These are phyloP conservation scores for Salminus brasiliensis DNA, from an alignment of 2,113 vertebrate species.

Conservation along the genomic window DNA sequence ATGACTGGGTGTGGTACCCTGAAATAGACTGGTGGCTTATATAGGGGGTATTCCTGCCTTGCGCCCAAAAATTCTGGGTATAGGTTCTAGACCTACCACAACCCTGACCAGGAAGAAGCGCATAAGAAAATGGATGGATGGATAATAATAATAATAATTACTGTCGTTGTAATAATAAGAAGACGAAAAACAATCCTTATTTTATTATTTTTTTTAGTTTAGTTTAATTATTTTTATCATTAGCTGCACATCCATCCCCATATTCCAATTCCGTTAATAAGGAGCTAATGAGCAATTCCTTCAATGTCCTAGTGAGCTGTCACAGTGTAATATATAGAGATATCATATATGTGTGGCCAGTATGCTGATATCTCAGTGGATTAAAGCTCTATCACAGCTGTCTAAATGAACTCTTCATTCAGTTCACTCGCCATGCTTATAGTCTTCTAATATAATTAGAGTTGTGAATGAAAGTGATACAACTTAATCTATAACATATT, in stretches of 20 bases:
- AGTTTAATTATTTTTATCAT: too few relatives aligned
- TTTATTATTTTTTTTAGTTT: too few relatives aligned
- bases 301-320: constrained; percentile 18
- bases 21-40: too few relatives aligned
- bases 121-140: too few relatives aligned
- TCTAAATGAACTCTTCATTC: constrained; percentile 77
- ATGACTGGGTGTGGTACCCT: too few relatives aligned
- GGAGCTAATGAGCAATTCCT: not conserved
- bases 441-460: constrained; percentile 74
- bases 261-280: not conserved
- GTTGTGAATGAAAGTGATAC: constrained; percentile 59
- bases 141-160: too few relatives aligned
- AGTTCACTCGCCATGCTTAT: constrained; percentile 65
- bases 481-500: constrained; percentile 62
- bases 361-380: constrained; percentile 53
- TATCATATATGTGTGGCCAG: constrained; percentile 54
- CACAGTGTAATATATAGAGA: constrained; percentile 49
- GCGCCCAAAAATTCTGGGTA: too few relatives aligned
- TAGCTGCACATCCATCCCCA: not conserved
- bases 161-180: too few relatives aligned
- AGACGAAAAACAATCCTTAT: too few relatives aligned
- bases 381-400: constrained; percentile 66
- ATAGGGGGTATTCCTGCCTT: too few relatives aligned
- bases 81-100: too few relatives aligned
- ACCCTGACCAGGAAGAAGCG: too few relatives aligned